Evolutionary conservation across 2,113 vertebrate species (phyloP), one percentile per base, ranked within the genome.

Genomic region (Micronisus gabar): DNA sequence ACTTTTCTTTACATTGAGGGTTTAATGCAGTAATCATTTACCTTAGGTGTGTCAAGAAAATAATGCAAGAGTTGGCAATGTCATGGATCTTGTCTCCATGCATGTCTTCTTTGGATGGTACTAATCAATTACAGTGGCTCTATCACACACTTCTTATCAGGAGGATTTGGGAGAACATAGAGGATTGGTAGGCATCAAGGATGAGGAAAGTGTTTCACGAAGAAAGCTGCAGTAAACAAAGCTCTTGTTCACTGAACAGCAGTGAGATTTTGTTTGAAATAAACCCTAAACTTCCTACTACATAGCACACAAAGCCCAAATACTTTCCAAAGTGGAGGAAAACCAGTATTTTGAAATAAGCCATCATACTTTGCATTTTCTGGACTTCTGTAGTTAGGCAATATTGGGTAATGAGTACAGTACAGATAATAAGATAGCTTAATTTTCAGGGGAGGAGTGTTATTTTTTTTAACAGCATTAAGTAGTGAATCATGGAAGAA

Each of bases 1-100:
- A 26, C 15, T 88, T 82, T 23, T 59, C 59, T 67, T 91, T 86
- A 63, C 21, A 48, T 1, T 81, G 55, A 81, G 58, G 6, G 2
- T 81, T 80, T 83, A 78, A 91, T 83, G 68, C 61, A 71, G 56
- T 89, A 89, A 75, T 93, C n/a, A 81, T 84, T 94, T 87, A 81
- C 73, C 70, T 85, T 71, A 56, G 93, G 17, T 62, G 47, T 66
- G 76, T 84, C 86, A 89, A 58, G 56, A 47, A 93, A 94, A 71
- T 88, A 88, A 66, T 52, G 38, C 29, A 86, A 26, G 80, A 67
- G 7, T 38, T 83, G 67, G 26, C 92, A 95, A 34, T 30, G 30
- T 67, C 56, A 29, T 66, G 86, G 75, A 90, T 93, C 80, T 87
- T 85, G 34, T 79, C 70, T 55, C 41, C 41, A 14, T 59, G 38